Evolutionary conservation across 2,113 vertebrate species (phyloP), one percentile per base, ranked within the genome.

Genomic region (Sylvietta virens): DNA sequence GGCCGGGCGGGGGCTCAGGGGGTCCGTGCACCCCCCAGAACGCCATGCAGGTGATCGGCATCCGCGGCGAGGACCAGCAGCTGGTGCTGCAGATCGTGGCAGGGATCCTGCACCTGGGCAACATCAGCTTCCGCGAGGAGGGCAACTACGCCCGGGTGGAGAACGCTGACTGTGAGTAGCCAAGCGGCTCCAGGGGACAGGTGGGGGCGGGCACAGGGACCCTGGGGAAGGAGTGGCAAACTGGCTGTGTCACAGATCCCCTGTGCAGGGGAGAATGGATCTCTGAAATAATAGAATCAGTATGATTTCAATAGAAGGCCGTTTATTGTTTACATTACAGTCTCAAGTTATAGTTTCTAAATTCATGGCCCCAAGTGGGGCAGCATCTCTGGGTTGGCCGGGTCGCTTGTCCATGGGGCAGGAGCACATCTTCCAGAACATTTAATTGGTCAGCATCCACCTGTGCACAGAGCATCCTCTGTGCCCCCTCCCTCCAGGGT

Each of bases 81-180:
- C 98, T 99, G 96, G 99, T 98, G 90, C 97, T 99, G 66, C 99
- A 99, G 97, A 99, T 99, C 1, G 96, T 99, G 45, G 99, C 98
- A 0, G 99, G 99, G 15, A 99, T 99, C 95, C 96, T 99, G 44
- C 99, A 99, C 94, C 96, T 99, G 94, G 99, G 99, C 15, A 99
- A 99, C 97, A 98, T 99, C 95, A 98, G 97, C 91, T 99, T 99
- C 94, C 95, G 98, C 11, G 99, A 99, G 84, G 98, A 98, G 1
- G 99, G 99, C n/a, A 99, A 99, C 96, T 99, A 99, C 0, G 99
- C 99, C 10, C 97, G 95, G 45, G 99, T 99, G 98, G 99, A 99
- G 74, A 99, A 98, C 30, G 53, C 92, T 2, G 99, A 99, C 97
- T 96, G 99, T 99, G 97, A 99, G 99, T 99, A 54, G 19, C 13